Percentiles rank a stretch among this genome's conserved stretches.
These are phyloP conservation scores for Pandemis heparana DNA, from an alignment of 2,888 invertebrate genomes.

Conservation along the genomic window DNA sequence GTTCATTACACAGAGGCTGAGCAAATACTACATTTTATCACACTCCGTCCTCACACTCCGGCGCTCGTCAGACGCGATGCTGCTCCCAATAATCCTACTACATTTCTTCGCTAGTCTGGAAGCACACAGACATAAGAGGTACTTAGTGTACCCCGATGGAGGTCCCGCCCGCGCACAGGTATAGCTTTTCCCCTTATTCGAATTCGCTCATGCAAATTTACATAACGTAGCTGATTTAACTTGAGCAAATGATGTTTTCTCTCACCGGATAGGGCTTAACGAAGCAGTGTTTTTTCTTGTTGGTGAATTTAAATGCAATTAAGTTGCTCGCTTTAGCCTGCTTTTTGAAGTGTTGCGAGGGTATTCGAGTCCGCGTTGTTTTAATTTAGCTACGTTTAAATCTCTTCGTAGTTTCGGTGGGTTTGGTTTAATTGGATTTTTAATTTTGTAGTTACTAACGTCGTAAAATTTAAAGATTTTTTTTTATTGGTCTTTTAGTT, in stretches of 20 bases:
- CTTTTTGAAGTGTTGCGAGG: conserved; percentile 59
- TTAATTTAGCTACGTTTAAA: conserved; percentile 34
- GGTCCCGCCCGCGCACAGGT: conserved; percentile 87
- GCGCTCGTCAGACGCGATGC: conserved; percentile 52
- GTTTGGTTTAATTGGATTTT: conserved; percentile 20
- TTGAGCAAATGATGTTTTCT: conserved; percentile 80
- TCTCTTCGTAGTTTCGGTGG: conserved; percentile 26
- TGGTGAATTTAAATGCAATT: conserved; percentile 82
- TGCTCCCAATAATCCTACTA: conserved; percentile 68
- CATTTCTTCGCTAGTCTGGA: conserved; percentile 63
- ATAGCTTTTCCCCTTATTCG: conserved; percentile 53
- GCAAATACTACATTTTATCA: conserved; percentile 77
- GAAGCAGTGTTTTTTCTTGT: conserved; percentile 78
- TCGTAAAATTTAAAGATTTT: too few species aligned
- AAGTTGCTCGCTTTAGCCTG: conserved; percentile 61
- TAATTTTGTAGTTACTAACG: background rate
- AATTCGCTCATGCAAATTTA: conserved; percentile 64
- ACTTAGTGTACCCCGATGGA: conserved; percentile 86
- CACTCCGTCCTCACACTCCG: conserved; percentile 67
- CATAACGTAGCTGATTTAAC: conserved; percentile 71
- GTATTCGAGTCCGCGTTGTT: conserved; percentile 50
- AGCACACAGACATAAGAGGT: conserved; percentile 77
- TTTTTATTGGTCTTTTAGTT: too few species aligned
- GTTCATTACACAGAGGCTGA: conserved; percentile 77
- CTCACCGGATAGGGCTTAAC: conserved; percentile 76